Conservation (phyloP, 2,797 vertebrate species). For the Halcyon chelicuti region DNA sequence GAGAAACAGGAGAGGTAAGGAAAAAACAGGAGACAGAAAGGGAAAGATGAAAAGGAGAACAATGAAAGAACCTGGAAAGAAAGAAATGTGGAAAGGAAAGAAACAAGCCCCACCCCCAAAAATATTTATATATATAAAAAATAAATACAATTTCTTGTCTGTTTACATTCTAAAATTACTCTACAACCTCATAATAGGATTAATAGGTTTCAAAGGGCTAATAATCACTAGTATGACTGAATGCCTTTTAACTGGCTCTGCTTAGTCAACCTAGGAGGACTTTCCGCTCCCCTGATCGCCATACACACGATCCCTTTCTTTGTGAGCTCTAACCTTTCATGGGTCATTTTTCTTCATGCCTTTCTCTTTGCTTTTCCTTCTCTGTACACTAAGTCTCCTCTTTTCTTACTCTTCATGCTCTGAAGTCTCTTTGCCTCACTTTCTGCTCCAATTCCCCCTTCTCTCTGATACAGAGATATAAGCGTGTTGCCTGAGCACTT, state of each 20-base stretch:
- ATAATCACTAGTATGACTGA: constrained; percentile 43
- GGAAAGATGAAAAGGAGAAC: neutral
- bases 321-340: constrained; percentile 46
- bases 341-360: constrained; percentile 41
- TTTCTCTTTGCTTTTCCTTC: constrained; percentile 25
- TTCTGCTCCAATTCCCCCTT: constrained; percentile 29
- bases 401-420: neutral
- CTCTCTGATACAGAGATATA: neutral
- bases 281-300: constrained; percentile 46
- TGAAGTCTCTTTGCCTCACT: neutral
- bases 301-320: neutral
- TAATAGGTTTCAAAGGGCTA: constrained; percentile 47
- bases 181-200: neutral
- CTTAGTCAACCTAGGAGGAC: constrained; percentile 56
- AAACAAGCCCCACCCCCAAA: neutral
- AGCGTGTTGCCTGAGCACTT: neutral
- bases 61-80: neutral
- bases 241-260: constrained; percentile 45
- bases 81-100: neutral
- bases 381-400: neutral
- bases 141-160: neutral
- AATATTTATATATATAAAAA: neutral
- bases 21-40: neutral
- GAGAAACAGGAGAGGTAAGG: neutral
- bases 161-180: constrained; percentile 34